Conservation (phyloP, 2,797 vertebrate species). For the Lacerta agilis region DNA sequence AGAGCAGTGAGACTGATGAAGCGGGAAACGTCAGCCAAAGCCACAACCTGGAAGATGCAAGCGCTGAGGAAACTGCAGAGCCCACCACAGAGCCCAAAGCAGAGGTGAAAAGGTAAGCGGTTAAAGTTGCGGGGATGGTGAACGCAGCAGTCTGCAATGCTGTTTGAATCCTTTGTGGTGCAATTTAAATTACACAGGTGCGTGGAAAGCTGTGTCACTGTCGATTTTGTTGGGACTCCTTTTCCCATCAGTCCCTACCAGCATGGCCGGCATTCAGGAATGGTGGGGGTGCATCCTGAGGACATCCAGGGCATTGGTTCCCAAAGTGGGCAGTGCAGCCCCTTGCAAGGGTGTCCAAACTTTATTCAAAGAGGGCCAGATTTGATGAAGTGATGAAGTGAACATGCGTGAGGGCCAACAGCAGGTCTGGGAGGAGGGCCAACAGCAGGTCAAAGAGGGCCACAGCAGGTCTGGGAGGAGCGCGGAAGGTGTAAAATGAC, state of each 20-base stretch:
- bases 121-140: neutral
- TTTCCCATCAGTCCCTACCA: neutral
- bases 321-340: too few species aligned
- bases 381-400: too few species aligned
- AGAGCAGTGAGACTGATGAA: slow-evolving; percentile 48
- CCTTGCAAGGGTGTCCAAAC: too few species aligned
- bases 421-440: too few species aligned
- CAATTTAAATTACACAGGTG: neutral
- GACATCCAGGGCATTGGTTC: too few species aligned
- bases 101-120: slow-evolving; percentile 72
- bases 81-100: slow-evolving; percentile 52
- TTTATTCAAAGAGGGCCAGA: too few species aligned
- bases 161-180: neutral
- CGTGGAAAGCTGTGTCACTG: neutral
- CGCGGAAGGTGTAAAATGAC: too few species aligned
- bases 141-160: neutral
- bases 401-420: too few species aligned
- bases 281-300: too few species aligned
- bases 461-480: too few species aligned
- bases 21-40: slow-evolving; percentile 19
- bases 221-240: neutral
- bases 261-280: too few species aligned
- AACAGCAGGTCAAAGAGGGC: too few species aligned
- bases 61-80: slow-evolving; percentile 4
- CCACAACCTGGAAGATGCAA: slow-evolving; percentile 38